Evolutionary conservation across 2,113 vertebrate genomes (phyloP).

Genomic region (Phrynosoma platyrhinos): DNA sequence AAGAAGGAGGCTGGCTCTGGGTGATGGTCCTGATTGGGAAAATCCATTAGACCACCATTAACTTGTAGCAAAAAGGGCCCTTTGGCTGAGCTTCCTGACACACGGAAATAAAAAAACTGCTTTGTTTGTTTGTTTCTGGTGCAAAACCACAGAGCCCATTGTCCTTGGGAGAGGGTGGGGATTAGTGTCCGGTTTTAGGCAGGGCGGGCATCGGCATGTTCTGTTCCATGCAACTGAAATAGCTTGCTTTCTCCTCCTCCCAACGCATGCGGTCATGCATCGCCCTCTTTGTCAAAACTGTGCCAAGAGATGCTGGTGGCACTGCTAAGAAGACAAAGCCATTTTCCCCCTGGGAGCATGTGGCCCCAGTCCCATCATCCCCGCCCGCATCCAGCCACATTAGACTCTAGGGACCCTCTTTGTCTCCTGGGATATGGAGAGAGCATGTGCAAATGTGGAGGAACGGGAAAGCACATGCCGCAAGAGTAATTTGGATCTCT

Average conservation of each 20-base stretch:
- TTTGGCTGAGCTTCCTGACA: conserved; percentile 12
- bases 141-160: background rate
- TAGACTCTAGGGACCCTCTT: no score
- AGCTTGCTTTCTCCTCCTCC: background rate
- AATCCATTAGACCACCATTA: conserved; percentile 60
- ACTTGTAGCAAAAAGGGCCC: background rate
- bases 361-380: no score
- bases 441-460: no score
- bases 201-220: background rate
- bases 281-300: no score
- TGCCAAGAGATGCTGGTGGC: background rate
- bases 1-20: no score
- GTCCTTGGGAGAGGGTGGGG: background rate
- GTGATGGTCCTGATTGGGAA: conserved; percentile 48
- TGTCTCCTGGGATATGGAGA: no score
- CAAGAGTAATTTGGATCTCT: no score
- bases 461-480: no score
- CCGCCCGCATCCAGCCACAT: no score
- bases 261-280: background rate
- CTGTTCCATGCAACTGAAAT: background rate
- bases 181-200: no score
- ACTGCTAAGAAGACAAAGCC: no score
- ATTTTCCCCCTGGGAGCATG: background rate
- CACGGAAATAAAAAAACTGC: background rate
- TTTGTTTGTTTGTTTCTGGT: background rate